Evolutionary conservation across 2,797 vertebrate species (phyloP).

Genomic region (Spheniscus humboldti): DNA sequence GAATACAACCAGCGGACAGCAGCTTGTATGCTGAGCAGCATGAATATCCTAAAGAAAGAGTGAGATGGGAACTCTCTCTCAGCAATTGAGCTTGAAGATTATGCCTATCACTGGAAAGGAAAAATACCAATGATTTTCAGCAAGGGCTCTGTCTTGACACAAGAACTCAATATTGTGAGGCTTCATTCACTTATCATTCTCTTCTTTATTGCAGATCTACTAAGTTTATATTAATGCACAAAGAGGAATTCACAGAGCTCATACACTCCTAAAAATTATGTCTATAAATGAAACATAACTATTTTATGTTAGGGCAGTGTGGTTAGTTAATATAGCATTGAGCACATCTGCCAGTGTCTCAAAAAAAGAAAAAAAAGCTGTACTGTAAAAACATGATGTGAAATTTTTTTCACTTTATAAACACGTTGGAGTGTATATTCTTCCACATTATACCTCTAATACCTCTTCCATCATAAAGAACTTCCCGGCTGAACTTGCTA

Average conservation of each 20-base stretch:
- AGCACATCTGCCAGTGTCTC: background rate
- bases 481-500: background rate
- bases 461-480: constrained; percentile 5
- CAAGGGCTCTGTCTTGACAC: background rate
- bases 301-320: background rate
- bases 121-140: background rate
- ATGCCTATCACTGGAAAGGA: background rate
- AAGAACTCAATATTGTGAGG: background rate
- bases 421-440: background rate
- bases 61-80: background rate
- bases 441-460: constrained; percentile 3
- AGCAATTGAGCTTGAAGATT: background rate
- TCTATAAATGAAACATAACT: background rate
- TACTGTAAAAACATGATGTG: background rate
- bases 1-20: background rate
- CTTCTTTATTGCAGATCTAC: background rate
- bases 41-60: background rate
- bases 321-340: background rate
- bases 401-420: constrained; percentile 35
- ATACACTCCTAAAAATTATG: background rate
- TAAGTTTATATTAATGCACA: background rate
- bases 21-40: background rate
- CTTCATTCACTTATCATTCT: background rate
- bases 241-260: background rate
- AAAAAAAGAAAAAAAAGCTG: background rate